Percentiles rank a stretch among this genome's conserved stretches.
phyloP scores from a whole-genome alignment of 2,888 invertebrate genomes.

The Ctena decussata region DNA sequence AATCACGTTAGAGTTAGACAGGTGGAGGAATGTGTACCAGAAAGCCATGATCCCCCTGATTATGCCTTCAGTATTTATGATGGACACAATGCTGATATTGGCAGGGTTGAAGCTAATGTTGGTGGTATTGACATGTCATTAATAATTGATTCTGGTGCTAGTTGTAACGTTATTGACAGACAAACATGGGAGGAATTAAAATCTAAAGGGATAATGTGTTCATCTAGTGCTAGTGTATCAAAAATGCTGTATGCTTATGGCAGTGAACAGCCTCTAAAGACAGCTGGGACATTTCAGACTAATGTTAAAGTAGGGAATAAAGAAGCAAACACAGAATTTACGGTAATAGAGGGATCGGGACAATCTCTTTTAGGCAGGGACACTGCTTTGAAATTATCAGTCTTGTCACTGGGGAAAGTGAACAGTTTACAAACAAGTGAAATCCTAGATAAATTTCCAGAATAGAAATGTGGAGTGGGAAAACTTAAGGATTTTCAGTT shows the following conservation, averaged over 20 bases:
- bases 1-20: no score
- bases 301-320: constrained; percentile 4
- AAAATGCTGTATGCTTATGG: no score
- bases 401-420: neutral
- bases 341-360: constrained; percentile 19
- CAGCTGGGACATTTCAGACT: constrained; percentile 36
- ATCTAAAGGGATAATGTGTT: constrained; percentile 10
- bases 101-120: neutral
- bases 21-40: neutral
- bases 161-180: neutral
- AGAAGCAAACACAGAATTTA: constrained; percentile 6
- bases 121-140: neutral
- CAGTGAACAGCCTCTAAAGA: constrained; percentile 17
- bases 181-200: neutral
- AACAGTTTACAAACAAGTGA: neutral
- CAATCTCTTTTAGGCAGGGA: constrained; percentile 11
- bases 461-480: constrained; percentile 7
- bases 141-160: constrained; percentile 21
- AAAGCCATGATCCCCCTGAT: neutral
- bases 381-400: constrained; percentile 18
- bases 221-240: neutral
- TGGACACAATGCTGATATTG: neutral
- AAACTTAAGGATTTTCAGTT: constrained; percentile 29
- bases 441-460: neutral
- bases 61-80: constrained; percentile 17